Evolutionary conservation across 2,888 invertebrate genomes (phyloP).

Genomic region (Theretra japonica): DNA sequence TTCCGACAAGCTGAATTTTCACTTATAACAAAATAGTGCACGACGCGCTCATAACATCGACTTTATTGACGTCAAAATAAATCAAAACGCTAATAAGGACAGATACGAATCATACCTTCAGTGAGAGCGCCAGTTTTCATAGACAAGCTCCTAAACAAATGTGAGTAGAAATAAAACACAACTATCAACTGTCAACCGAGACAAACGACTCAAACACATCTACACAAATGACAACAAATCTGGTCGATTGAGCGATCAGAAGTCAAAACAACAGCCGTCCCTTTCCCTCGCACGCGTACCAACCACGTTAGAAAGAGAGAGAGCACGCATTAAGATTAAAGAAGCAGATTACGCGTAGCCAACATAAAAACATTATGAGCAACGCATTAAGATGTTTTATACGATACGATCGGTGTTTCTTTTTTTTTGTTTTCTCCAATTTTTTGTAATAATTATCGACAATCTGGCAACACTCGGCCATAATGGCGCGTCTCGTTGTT

Average conservation of each 20-base stretch:
- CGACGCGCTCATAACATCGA: not conserved
- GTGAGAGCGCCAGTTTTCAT: not conserved
- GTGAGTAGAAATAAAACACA: not conserved
- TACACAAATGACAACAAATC: slow-evolving; percentile 63
- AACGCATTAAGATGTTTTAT: slow-evolving; percentile 82
- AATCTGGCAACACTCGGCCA: slow-evolving; percentile 82
- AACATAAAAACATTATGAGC: slow-evolving; percentile 80
- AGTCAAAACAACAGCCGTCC: slow-evolving; percentile 66
- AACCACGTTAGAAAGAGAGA: slow-evolving; percentile 53
- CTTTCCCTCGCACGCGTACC: slow-evolving; percentile 43
- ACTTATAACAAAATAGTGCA: too few species aligned
- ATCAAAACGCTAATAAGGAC: slow-evolving; percentile 32
- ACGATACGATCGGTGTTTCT: slow-evolving; percentile 68
- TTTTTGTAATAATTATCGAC: slow-evolving; percentile 83
- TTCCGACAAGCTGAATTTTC: too few species aligned
- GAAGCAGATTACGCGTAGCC: slow-evolving; percentile 58
- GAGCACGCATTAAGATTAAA: slow-evolving; percentile 69
- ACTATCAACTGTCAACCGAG: slow-evolving; percentile 63
- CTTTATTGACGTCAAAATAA: not conserved
- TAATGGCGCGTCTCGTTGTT: slow-evolving; percentile 76
- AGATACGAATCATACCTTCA: not conserved
- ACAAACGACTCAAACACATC: slow-evolving; percentile 67
- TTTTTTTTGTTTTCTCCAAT: slow-evolving; percentile 52
- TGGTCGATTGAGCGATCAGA: slow-evolving; percentile 73
- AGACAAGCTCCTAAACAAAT: not conserved